Base-by-base conservation (phyloP, 1,140 invertebrate genomes). In the Diprion similis region DNA sequence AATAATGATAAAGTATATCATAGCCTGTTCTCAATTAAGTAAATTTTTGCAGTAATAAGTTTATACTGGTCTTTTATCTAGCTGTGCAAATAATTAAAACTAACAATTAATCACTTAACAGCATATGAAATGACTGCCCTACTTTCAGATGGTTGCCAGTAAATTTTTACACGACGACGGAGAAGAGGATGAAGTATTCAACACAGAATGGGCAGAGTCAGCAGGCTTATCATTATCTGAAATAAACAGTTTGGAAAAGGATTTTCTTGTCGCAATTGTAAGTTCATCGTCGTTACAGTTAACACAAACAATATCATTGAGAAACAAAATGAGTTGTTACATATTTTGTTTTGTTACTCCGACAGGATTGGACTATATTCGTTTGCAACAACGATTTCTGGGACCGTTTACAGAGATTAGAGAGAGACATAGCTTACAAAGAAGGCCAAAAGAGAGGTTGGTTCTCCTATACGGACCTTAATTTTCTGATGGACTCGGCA, bases 131-230 rank as follows among this genome's bases (percentile, higher is more conserved):
- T 70, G 73, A 77, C 68, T 64, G 15, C 80, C 76, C 80, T 79
- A 81, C 78, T 85, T 89, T 18, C 82, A 98, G 97, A 95, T 99
- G 93, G 94, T 98, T 79, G 97, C 97, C 45, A 97, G 95, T 79
- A 99, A 99, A 90, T 98, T 96, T 87, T 89, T 98, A 78, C 93
- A 96, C 84, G 97, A 98, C 84, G 94, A 96, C 85, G 97, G 96
- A 70, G 94, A 96, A 87, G 93, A 95, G 77, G 95, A 96, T 82
- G 94, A 96, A 85, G 95, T 97, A 70, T 94, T 94, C 81, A 94
- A 96, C 81, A 91, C 91, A 72, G 95, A 97, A 89, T 99, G 97
- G 97, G 96, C 96, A 51, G 89, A 91, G 59, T 94, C 95, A 24
- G 94, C 92, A 10, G 92, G 93, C 73, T 86, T 98, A 70, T 91